Percentiles rank a stretch among this genome's conserved stretches.
phyloP scores from a whole-genome alignment of 2,113 vertebrate species.

The Cyprinus carpio region DNA sequence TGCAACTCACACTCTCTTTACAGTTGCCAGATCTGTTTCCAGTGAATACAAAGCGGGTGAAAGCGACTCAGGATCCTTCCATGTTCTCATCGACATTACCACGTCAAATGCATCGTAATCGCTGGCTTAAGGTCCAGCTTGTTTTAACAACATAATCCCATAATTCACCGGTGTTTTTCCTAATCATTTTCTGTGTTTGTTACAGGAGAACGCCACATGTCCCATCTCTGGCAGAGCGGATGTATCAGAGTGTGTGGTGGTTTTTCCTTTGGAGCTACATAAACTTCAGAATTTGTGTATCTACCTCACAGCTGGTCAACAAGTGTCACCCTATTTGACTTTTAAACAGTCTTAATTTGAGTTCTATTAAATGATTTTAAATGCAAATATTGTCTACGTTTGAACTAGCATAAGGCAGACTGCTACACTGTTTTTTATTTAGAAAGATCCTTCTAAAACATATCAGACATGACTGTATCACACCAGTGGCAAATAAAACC shows the following conservation, averaged over 20 bases:
- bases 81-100: slow-evolving; percentile 81
- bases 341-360: slow-evolving; percentile 22
- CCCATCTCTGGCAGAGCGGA: slow-evolving; percentile 77
- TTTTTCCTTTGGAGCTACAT: slow-evolving; percentile 21
- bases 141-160: background rate
- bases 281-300: slow-evolving; percentile 21
- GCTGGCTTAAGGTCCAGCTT: slow-evolving; percentile 74
- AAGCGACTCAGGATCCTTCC: slow-evolving; percentile 74
- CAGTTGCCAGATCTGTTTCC: slow-evolving; percentile 81
- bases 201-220: slow-evolving; percentile 75
- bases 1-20: background rate
- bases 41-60: slow-evolving; percentile 72
- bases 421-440: background rate
- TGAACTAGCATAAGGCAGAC: background rate
- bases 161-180: background rate
- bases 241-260: slow-evolving; percentile 56
- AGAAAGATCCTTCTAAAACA: background rate
- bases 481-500: background rate
- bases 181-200: background rate
- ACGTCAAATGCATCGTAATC: slow-evolving; percentile 77
- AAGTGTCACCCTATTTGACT: slow-evolving; percentile 3
- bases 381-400: background rate
- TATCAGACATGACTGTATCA: background rate
- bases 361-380: slow-evolving; percentile 20
- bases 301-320: slow-evolving; percentile 51